phyloP scores from a whole-genome alignment of 2,113 vertebrate species.

The Seriola aureovittata region DNA sequence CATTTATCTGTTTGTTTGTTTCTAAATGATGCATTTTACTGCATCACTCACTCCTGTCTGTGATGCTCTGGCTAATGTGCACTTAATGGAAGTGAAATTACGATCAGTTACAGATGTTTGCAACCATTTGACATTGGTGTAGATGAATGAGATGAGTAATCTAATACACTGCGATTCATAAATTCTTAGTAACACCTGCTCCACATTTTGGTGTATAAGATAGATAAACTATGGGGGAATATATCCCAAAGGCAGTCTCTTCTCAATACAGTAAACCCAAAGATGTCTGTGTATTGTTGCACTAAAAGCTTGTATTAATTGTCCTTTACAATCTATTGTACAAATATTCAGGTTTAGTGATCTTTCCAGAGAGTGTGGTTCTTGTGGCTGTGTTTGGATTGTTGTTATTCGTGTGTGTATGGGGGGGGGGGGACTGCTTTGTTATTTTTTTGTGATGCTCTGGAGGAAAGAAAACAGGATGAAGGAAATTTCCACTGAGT shows the following conservation, averaged over 20 bases:
- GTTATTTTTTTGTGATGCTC: constrained; percentile 13
- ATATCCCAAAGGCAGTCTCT: background rate
- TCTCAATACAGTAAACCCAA: background rate
- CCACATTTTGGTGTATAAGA: constrained; percentile 48
- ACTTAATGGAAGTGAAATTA: constrained; percentile 71
- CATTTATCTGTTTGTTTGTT: constrained; percentile 42
- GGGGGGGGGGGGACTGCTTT: too few relatives aligned
- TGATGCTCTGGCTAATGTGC: constrained; percentile 62
- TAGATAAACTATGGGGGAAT: constrained; percentile 25
- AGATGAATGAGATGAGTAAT: constrained; percentile 49
- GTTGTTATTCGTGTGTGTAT: background rate
- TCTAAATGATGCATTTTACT: constrained; percentile 60
- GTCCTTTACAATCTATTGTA: background rate
- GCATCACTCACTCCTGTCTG: constrained; percentile 35
- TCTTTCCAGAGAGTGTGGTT: background rate
- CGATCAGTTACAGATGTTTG: constrained; percentile 70
- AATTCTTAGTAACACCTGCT: constrained; percentile 67
- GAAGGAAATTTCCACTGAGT: background rate
- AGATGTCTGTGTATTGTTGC: background rate
- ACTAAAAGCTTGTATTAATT: background rate
- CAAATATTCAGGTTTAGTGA: constrained; percentile 19
- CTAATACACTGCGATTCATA: constrained; percentile 56
- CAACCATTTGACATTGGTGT: constrained; percentile 58
- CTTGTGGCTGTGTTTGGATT: constrained; percentile 1
- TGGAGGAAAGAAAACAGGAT: background rate